These are phyloP conservation scores for Toxonevra muliebris DNA, from an alignment of 2,888 invertebrate genomes.

Conservation along the genomic window DNA sequence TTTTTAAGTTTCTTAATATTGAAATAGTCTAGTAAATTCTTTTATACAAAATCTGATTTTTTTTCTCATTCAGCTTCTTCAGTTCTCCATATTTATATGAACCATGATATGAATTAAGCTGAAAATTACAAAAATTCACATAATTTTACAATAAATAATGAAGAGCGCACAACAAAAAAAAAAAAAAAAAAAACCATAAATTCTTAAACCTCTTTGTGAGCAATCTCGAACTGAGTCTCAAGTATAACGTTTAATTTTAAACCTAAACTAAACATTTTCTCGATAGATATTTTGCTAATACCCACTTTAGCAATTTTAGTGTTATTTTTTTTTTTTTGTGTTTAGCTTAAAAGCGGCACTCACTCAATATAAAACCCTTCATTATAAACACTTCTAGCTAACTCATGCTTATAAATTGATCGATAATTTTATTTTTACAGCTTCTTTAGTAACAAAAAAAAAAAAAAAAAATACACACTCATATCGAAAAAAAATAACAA, in stretches of 20 bases:
- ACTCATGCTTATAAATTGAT: slow-evolving; percentile 59
- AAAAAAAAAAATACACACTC: too few species aligned
- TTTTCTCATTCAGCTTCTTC: too few species aligned
- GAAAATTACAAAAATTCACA: neutral
- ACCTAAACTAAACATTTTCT: slow-evolving; percentile 47
- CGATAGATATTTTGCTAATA: slow-evolving; percentile 54
- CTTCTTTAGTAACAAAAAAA: slow-evolving; percentile 30
- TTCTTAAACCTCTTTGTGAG: neutral
- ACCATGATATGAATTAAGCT: too few species aligned
- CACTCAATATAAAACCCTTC: slow-evolving; percentile 47
- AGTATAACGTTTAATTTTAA: neutral
- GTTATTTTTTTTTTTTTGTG: neutral
- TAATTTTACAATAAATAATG: neutral
- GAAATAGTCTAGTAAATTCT: too few species aligned
- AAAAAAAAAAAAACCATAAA: neutral
- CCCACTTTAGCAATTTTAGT: slow-evolving; percentile 42
- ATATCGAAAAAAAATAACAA: too few species aligned
- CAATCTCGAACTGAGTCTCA: neutral
- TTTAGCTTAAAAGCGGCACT: neutral
- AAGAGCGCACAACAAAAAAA: neutral
- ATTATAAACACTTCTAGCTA: slow-evolving; percentile 47
- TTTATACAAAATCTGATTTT: too few species aligned
- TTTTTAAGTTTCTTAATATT: too few species aligned
- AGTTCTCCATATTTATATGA: too few species aligned
- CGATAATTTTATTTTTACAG: slow-evolving; percentile 59